These are phyloP conservation scores for Sciurus niger DNA, from an alignment of 2,113 vertebrate genomes.

Conservation along the genomic window DNA sequence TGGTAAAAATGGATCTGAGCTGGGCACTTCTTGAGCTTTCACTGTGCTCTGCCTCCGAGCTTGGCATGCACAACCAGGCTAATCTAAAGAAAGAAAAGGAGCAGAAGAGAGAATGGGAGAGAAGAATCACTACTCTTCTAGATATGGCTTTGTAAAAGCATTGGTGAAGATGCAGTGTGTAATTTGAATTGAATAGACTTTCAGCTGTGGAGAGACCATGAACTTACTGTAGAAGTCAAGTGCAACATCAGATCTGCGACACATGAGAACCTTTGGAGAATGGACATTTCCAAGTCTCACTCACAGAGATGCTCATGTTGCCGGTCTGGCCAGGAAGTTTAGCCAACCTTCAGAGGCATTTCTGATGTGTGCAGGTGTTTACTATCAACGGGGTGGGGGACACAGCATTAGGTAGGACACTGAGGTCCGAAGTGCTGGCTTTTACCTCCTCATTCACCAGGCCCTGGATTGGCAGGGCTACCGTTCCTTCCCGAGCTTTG, in stretches of 20 bases:
- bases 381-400: neutral
- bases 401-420: too few species aligned
- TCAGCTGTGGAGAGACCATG: neutral
- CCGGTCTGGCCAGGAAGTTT: neutral
- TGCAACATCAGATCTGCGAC: neutral
- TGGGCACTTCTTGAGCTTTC: neutral
- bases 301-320: neutral
- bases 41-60: neutral
- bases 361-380: too few species aligned
- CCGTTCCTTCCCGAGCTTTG: neutral
- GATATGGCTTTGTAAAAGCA: neutral
- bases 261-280: neutral
- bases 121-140: neutral
- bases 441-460: neutral
- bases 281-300: fast-evolving
- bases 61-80: neutral
- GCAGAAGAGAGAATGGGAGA: neutral
- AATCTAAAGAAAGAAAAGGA: neutral
- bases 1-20: neutral
- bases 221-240: neutral
- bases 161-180: too few species aligned
- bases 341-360: neutral
- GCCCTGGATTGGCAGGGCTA: fast-evolving
- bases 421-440: neutral
- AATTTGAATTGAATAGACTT: neutral